Conservation (phyloP, 2,888 invertebrate species). For the Syrphus vitripennis region DNA sequence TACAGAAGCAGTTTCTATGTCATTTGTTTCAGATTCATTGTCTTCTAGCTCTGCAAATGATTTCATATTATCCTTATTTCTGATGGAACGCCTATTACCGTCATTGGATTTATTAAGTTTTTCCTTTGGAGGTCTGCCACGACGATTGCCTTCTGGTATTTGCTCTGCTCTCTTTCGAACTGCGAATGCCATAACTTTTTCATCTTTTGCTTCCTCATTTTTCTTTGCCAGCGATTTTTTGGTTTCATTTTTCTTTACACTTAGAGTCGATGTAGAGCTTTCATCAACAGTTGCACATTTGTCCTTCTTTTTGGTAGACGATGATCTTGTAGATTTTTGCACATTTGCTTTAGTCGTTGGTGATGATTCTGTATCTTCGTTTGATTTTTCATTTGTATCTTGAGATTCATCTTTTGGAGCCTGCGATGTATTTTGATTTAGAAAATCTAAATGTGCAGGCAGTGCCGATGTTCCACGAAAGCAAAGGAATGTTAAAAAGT, state of each 20-base stretch:
- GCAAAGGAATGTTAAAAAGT: slow-evolving; percentile 92
- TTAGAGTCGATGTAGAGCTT: slow-evolving; percentile 38
- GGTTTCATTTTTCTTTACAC: slow-evolving; percentile 39
- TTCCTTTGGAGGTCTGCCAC: slow-evolving; percentile 79
- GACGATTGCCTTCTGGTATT: slow-evolving; percentile 78
- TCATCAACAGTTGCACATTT: slow-evolving; percentile 38
- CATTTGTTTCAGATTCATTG: slow-evolving; percentile 70
- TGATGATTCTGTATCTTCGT: slow-evolving; percentile 32
- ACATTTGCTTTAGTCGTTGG: slow-evolving; percentile 25
- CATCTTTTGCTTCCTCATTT: slow-evolving; percentile 35
- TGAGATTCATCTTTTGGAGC: slow-evolving; percentile 60
- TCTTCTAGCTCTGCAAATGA: slow-evolving; percentile 37
- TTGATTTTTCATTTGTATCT: slow-evolving; percentile 36
- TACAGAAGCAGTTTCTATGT: slow-evolving; percentile 72
- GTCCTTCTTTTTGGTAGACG: slow-evolving; percentile 43
- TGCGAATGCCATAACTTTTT: slow-evolving; percentile 81
- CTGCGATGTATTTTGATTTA: slow-evolving; percentile 81
- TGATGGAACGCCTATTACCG: slow-evolving; percentile 78
- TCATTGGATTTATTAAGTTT: slow-evolving; percentile 74
- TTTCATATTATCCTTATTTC: slow-evolving; percentile 70
- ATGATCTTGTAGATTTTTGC: slow-evolving; percentile 49
- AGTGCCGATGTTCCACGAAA: slow-evolving; percentile 89
- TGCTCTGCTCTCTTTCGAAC: slow-evolving; percentile 83
- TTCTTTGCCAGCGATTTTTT: slow-evolving; percentile 41
- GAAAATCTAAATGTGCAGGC: slow-evolving; percentile 88